Conservation (phyloP, 1,140 invertebrate genomes). For the Diploscapter pachys region DNA sequence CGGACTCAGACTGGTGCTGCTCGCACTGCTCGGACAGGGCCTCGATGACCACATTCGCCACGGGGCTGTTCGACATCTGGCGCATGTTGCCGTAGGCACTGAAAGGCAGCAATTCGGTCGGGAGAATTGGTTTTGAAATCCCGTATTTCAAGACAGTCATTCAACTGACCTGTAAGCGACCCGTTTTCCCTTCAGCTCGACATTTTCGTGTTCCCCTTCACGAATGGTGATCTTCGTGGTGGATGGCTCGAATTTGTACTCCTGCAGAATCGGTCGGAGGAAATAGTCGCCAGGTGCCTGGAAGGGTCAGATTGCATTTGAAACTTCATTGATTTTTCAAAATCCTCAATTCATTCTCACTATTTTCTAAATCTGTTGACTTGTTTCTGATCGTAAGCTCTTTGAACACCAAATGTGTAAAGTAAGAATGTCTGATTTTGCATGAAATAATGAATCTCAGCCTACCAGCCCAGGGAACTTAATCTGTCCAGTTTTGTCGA, state of each 20-base stretch:
- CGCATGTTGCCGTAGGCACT: conserved; percentile 77
- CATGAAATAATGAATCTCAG: conserved; percentile 26
- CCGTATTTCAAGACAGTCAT: too few relatives aligned
- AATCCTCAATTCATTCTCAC: too few relatives aligned
- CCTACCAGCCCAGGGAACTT: conserved; percentile 73
- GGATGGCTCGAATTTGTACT: conserved; percentile 84
- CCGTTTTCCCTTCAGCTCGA: conserved; percentile 75
- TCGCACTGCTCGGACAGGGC: conserved; percentile 67
- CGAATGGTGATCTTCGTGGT: conserved; percentile 78
- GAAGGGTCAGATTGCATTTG: conserved; percentile 12
- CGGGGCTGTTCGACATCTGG: conserved; percentile 78
- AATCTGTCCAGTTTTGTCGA: conserved; percentile 73
- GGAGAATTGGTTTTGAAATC: too few relatives aligned
- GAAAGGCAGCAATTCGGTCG: conserved; percentile 52
- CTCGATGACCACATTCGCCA: conserved; percentile 73
- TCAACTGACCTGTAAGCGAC: conserved; percentile 70
- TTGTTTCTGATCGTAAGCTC: not conserved
- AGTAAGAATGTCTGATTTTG: not conserved
- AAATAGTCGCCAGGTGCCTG: conserved; percentile 84
- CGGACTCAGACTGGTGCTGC: conserved; percentile 72
- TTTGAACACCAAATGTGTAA: not conserved
- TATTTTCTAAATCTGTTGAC: too few relatives aligned
- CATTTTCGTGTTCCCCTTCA: conserved; percentile 74
- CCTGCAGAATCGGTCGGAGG: conserved; percentile 89
- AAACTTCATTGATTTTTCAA: too few relatives aligned